Base-by-base conservation (phyloP, 2,797 vertebrate species). In the Gallinago nigripennis region DNA sequence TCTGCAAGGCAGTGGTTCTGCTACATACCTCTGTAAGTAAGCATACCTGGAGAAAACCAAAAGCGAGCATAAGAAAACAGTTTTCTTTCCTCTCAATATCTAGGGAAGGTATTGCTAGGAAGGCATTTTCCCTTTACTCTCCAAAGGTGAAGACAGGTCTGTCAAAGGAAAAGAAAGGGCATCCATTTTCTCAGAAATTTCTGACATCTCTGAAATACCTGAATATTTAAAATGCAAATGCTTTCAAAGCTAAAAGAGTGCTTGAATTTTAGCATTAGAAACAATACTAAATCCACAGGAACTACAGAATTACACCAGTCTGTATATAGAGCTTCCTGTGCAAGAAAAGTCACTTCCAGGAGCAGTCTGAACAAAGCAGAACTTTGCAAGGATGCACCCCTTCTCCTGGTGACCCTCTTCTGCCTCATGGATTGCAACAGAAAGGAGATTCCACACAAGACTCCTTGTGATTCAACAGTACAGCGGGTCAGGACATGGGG, bases 1-100 rank as follows among this genome's bases (percentile, higher is more conserved):
- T 95, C 97, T 98, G 97, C 97, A 97, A 95, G 97, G 92, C 71
- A 97, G 90, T 66, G 98, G 98, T 83, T 98, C 98, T 2, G 97
- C 97, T 4, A 98, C 88, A 82, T 98, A 98, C 66, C 98, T 98
- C 96, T 98, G 99, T 92, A 99, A 97, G 96, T 99, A 99, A 68
- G 97, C 93, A 41, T 98, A 98, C 82, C 99, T 99, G 92, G 19
- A 76, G 24, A 65, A 91, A 81, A 61, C 76, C 60, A 90, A 79
- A 69, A 81, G 50, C 24, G 92, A 84, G 53, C 27, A 4, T 37
- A 50, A 75, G 45, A 27, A 86, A 83, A 83, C 72, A 58, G 8
- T 16, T 4, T 4, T 35, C 43, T 61, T 80, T 84, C 81, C 39
- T 31, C n/a, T 81, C 71, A 27, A 3, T n/a, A 72, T 12, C 45